Evolutionary conservation across 2,113 vertebrate species (phyloP).

Genomic region (Podarcis raffonei): DNA sequence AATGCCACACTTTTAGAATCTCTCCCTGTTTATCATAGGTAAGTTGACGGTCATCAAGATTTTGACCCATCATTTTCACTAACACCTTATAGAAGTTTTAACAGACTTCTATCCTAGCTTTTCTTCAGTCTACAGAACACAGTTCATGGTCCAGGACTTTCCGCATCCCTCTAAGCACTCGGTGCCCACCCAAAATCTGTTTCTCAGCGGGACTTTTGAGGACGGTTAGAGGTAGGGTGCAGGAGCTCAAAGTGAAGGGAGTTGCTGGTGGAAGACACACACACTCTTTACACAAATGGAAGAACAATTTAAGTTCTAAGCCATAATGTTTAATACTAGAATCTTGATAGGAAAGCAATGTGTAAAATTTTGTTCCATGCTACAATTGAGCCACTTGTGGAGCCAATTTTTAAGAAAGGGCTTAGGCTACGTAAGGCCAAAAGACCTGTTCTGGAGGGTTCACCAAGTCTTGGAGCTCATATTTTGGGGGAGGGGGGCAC

Average conservation of each 20-base stretch:
- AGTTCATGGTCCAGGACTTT: not conserved
- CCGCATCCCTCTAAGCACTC: not conserved
- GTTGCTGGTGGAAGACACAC: not conserved
- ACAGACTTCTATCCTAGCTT: not conserved
- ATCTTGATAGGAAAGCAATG: not conserved
- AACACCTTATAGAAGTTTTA: not conserved
- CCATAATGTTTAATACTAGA: not conserved
- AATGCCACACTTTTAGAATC: not conserved
- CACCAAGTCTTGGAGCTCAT: no score
- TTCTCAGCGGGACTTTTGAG: not conserved
- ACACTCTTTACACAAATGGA: not conserved
- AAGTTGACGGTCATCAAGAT: not conserved
- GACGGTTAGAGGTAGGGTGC: not conserved
- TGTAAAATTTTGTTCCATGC: not conserved
- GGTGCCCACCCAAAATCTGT: not conserved
- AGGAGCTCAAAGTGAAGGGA: not conserved
- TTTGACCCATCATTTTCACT: not conserved
- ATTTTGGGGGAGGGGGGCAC: no score
- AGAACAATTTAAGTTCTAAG: not conserved
- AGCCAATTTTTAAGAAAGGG: no score
- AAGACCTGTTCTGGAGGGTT: no score
- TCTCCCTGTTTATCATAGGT: not conserved
- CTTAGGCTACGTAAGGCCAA: no score
- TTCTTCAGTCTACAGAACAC: not conserved
- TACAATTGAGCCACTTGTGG: no score